Evolutionary conservation across 2,113 vertebrate species (phyloP), one percentile per base, ranked within the genome.

Genomic region (Mustela lutreola): DNA sequence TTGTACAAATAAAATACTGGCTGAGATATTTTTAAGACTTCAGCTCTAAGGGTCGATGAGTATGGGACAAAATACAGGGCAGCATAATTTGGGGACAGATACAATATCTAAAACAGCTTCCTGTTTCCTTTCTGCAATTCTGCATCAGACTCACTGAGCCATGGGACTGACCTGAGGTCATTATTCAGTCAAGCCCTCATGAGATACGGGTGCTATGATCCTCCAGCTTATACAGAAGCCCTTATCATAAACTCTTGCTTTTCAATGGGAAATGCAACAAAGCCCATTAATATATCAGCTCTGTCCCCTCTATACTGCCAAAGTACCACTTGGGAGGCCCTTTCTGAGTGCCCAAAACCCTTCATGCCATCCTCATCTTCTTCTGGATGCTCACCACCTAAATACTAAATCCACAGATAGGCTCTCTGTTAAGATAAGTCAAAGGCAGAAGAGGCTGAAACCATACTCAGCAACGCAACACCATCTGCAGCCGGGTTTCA

Each of bases 131-230:
- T 26, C 1, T 2, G 26, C 7, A 16, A 4, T 58, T 87, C 62
- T 60, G 53, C 62, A 14, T 26, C 73, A 28, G 9, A 39, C 2
- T 24, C 42, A n/a, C 0, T 7, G 28, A 67, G 63, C 50, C 58
- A 8, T 3, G 45, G n/a, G 19, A 90, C 0, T 5, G 58, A 91
- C 50, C 9, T 21, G 28, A 63, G 8, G 36, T 31, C 15, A 12
- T 18, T 24, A 21, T 7, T n/a, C 58, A 42, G 53, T 5, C 19
- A 45, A 24, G 67, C 9, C n/a, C 18, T 39, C 60, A 0, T 2
- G 22, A 31, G 28, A 28, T 26, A 33, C 0, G 8, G 16, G 33
- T 0, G 0, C 33, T 12, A 1, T 4, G 19, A 8, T 7, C 21
- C 22, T 7, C 26, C 67, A 3, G 7, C 42, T 10, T 15, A 11